Evolutionary conservation across 1,140 invertebrate species (phyloP).

Genomic region (Apocrypta bakeri): DNA sequence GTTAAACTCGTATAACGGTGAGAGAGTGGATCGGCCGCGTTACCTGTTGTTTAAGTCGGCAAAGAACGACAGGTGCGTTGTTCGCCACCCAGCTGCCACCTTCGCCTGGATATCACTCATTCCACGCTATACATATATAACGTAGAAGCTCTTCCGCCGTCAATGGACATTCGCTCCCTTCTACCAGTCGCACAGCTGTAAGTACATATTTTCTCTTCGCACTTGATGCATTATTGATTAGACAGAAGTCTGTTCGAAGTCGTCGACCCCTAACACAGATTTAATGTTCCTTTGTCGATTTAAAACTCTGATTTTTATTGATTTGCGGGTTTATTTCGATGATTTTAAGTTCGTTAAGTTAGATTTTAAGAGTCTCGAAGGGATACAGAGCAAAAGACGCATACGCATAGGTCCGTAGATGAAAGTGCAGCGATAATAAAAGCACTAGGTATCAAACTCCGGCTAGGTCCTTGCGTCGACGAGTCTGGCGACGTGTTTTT

Average conservation of each 20-base stretch:
- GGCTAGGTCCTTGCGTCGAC: not conserved
- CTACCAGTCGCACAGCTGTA: constrained; percentile 9
- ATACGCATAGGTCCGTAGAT: not conserved
- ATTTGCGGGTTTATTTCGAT: not conserved
- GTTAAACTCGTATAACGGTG: not conserved
- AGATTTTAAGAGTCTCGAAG: not conserved
- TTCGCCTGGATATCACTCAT: constrained; percentile 63
- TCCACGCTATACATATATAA: constrained; percentile 5
- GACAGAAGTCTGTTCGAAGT: not conserved
- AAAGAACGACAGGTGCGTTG: constrained; percentile 68
- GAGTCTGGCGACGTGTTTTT: not conserved
- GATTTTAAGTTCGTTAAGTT: not conserved
- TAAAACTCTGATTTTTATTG: not conserved
- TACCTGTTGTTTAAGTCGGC: constrained; percentile 64
- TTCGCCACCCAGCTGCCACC: constrained; percentile 68
- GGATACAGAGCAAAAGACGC: not conserved
- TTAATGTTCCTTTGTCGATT: not conserved
- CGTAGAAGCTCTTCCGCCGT: constrained; percentile 48
- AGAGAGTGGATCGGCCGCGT: constrained; percentile 22
- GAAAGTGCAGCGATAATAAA: not conserved
- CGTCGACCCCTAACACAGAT: not conserved
- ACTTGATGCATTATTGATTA: constrained; percentile 27
- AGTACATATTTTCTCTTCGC: constrained; percentile 30
- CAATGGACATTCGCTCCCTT: constrained; percentile 36
- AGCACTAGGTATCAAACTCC: constrained; percentile 20